Evolutionary conservation across 2,888 invertebrate genomes (phyloP).

Genomic region (Tuta absoluta): DNA sequence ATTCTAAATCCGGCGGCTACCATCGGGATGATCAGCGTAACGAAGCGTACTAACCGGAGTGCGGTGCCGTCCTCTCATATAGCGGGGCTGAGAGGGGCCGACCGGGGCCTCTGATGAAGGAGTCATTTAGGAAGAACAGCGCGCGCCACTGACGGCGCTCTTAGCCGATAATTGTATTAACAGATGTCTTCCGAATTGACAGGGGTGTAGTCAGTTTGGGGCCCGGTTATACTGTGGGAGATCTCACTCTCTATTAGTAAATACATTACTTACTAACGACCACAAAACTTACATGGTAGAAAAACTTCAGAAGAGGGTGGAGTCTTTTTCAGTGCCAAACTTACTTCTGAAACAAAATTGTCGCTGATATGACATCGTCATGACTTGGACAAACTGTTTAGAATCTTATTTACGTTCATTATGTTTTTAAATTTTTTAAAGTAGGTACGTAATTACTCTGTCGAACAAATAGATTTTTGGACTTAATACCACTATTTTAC

Average conservation of each 20-base stretch:
- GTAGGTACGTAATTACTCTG: too few species aligned
- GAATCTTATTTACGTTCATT: too few species aligned
- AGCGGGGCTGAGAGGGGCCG: conserved; percentile 43
- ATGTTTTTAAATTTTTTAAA: too few species aligned
- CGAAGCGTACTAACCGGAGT: conserved; percentile 61
- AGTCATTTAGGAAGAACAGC: conserved; percentile 80
- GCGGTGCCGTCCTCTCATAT: conserved; percentile 61
- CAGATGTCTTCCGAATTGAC: conserved; percentile 69
- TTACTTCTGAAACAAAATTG: too few species aligned
- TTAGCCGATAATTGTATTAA: conserved; percentile 80
- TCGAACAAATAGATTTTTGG: too few species aligned
- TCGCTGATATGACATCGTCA: neutral
- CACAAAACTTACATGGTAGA: too few species aligned
- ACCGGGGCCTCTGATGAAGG: conserved; percentile 66
- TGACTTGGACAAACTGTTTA: too few species aligned
- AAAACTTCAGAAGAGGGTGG: too few species aligned
- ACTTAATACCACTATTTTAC: too few species aligned
- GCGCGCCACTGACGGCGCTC: conserved; percentile 73
- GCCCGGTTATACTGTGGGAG: neutral
- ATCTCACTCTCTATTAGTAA: neutral
- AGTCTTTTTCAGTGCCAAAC: too few species aligned
- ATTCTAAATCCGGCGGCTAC: too few species aligned
- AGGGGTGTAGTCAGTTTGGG: conserved; percentile 50
- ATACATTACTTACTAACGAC: too few species aligned
- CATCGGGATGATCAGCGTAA: neutral